A percentile compares a stretch with the other conserved stretches of the same genome.
phyloP scores from a whole-genome alignment of 2,113 vertebrate species.

The Scolopax mira region DNA sequence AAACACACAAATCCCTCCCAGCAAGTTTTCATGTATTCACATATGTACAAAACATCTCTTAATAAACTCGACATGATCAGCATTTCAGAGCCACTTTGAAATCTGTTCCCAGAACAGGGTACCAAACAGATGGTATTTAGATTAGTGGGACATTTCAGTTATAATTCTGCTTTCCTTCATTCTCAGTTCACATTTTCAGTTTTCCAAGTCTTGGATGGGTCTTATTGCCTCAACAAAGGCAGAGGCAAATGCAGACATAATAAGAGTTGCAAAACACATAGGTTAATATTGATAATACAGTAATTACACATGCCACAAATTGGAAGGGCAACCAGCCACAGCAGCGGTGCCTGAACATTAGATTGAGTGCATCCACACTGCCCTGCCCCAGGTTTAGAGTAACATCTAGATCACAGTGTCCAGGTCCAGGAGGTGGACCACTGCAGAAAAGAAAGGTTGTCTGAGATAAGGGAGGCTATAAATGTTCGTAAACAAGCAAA shows the following conservation, averaged over 20 bases:
- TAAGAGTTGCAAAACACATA: neutral
- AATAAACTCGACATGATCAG: neutral
- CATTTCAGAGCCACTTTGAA: slow-evolving; percentile 46
- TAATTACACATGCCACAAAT: fast-evolving
- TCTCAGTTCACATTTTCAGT: neutral
- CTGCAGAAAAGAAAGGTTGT: neutral
- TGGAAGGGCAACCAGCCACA: neutral
- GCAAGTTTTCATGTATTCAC: neutral
- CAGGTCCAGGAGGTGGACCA: neutral
- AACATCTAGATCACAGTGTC: neutral
- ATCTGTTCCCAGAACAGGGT: neutral
- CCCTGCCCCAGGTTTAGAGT: neutral
- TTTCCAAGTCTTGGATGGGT: neutral
- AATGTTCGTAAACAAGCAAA: neutral
- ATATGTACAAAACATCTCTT: neutral
- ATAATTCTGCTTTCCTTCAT: slow-evolving; percentile 18
- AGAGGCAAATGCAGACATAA: neutral
- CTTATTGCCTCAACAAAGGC: neutral
- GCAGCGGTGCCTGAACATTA: neutral
- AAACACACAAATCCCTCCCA: neutral
- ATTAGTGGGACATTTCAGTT: neutral
- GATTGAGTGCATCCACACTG: neutral
- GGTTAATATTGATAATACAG: neutral
- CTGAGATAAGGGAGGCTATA: neutral
- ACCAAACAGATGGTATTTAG: neutral